A percentile compares a stretch with the other conserved stretches of the same genome.
phyloP scores from a whole-genome alignment of 2,113 vertebrate genomes.

The Chloropsis hardwickii region DNA sequence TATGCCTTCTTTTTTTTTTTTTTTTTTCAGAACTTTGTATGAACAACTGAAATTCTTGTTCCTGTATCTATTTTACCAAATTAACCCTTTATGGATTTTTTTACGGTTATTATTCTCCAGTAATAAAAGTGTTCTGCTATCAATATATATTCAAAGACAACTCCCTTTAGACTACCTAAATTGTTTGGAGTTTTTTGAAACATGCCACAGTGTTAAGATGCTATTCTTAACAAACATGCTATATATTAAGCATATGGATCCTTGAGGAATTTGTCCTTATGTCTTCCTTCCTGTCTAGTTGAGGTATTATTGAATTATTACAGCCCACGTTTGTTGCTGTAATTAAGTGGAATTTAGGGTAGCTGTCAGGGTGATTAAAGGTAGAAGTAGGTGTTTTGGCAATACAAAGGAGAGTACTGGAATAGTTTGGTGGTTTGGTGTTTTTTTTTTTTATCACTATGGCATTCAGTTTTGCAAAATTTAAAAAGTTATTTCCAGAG shows the following conservation, averaged over 20 bases:
- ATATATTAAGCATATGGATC: not conserved
- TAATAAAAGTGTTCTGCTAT: not conserved
- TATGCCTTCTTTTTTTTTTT: not conserved
- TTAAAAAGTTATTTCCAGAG: not conserved
- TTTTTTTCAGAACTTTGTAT: not conserved
- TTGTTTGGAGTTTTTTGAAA: not conserved
- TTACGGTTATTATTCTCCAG: not conserved
- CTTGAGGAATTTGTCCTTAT: not conserved
- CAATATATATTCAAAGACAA: not conserved
- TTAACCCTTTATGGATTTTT: not conserved
- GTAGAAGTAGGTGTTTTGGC: not conserved
- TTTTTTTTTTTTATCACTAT: not conserved
- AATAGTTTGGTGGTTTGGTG: rapidly evolving
- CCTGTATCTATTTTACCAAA: not conserved
- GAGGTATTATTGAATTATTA: not conserved
- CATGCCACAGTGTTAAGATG: not conserved
- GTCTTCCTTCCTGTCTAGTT: not conserved
- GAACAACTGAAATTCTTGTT: not conserved
- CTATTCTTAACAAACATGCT: not conserved
- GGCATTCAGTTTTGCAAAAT: not conserved
- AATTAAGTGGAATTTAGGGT: not conserved
- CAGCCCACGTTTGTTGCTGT: not conserved
- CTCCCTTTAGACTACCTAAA: not conserved
- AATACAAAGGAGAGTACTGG: not conserved
- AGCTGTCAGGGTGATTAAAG: not conserved